Conservation (phyloP, 2,888 invertebrate species). For the Charanyca ferruginea region DNA sequence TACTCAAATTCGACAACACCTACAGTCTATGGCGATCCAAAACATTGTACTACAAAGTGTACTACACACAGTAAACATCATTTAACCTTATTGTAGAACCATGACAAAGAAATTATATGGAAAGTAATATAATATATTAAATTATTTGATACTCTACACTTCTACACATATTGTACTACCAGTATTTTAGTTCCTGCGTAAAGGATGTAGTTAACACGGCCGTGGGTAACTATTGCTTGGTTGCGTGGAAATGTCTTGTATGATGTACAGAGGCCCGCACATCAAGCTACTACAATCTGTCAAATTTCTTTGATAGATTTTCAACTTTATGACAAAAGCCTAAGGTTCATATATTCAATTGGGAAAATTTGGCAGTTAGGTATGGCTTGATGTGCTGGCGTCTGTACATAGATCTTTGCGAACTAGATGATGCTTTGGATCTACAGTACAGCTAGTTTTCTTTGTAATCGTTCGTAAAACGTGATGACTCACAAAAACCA, state of each 20-base stretch:
- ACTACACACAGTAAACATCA: slow-evolving; percentile 95
- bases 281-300: no score
- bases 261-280: no score
- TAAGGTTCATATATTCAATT: no score
- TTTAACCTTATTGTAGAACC: slow-evolving; percentile 61
- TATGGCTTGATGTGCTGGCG: no score
- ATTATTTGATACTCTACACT: slow-evolving; percentile 53
- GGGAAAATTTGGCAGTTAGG: no score
- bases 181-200: slow-evolving; percentile 57
- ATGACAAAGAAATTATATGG: slow-evolving; percentile 72
- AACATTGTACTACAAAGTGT: slow-evolving; percentile 99
- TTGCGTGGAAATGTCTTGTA: neutral
- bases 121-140: slow-evolving; percentile 56
- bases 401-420: neutral
- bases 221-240: slow-evolving; percentile 26
- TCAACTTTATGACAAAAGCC: no score
- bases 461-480: neutral
- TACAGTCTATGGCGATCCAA: slow-evolving; percentile 99
- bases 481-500: neutral
- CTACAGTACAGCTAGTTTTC: neutral
- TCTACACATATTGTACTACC: slow-evolving; percentile 59
- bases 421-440: neutral
- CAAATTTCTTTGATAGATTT: no score
- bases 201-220: slow-evolving; percentile 16
- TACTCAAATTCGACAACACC: slow-evolving; percentile 99